Evolutionary conservation across 2,797 vertebrate genomes (phyloP).

Genomic region (Phaenicophaeus curvirostris): DNA sequence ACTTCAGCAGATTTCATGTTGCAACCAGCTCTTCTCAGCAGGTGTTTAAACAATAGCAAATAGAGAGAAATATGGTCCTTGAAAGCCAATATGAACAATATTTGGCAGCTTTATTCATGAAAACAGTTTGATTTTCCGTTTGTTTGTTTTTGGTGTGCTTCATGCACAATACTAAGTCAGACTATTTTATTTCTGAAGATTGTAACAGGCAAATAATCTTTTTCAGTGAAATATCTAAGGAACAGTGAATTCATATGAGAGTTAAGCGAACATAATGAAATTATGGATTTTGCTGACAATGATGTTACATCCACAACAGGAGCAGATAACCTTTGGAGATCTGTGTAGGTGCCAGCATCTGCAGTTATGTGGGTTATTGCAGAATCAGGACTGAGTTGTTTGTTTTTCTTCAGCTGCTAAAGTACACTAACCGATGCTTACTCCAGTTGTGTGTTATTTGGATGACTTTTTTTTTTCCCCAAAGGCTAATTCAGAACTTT

Average conservation of each 20-base stretch:
- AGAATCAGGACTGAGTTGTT: not conserved
- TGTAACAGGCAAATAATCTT: not conserved
- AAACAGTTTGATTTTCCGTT: not conserved
- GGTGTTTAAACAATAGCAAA: conserved; percentile 22
- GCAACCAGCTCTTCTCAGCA: conserved; percentile 1
- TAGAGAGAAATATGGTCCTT: not conserved
- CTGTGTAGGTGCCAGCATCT: not conserved
- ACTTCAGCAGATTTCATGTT: not conserved
- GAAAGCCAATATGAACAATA: not conserved
- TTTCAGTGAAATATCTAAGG: not conserved
- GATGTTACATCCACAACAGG: not conserved
- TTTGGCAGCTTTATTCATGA: not conserved
- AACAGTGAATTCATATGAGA: not conserved
- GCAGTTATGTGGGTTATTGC: not conserved
- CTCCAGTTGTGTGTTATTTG: not conserved
- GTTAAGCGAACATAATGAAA: not conserved
- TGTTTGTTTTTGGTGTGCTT: not conserved
- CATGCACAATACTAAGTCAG: not conserved
- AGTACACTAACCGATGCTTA: not conserved
- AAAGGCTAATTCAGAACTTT: not conserved
- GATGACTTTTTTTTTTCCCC: not conserved
- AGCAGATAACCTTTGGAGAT: not conserved
- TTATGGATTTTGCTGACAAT: not conserved
- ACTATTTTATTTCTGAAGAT: not conserved
- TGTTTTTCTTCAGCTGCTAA: not conserved